Evolutionary conservation across 2,113 vertebrate species (phyloP).

Genomic region (Seriola dumerili): DNA sequence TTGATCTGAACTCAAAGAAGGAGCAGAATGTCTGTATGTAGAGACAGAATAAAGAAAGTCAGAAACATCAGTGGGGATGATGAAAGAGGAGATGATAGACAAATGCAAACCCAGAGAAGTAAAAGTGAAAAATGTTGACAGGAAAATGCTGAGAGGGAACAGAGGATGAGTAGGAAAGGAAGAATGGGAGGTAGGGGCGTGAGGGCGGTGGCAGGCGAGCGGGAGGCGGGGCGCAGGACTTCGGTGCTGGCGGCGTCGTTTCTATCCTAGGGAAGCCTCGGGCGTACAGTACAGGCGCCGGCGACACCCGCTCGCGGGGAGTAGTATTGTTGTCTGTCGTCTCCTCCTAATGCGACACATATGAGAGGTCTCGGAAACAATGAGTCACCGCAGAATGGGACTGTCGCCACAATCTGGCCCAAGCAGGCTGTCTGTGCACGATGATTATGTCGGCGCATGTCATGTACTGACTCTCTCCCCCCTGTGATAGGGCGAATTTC

Average conservation of each 20-base stretch:
- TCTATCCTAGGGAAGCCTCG: no score
- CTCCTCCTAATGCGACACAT: constrained; percentile 75
- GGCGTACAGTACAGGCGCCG: no score
- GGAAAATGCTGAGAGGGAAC: constrained; percentile 30
- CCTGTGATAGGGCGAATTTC: background rate
- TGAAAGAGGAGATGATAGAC: constrained; percentile 11
- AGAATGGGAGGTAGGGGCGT: constrained; percentile 21
- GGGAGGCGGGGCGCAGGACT: no score
- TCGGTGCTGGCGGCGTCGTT: no score
- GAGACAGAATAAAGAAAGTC: constrained; percentile 5
- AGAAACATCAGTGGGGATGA: constrained; percentile 13
- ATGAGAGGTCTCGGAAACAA: constrained; percentile 76
- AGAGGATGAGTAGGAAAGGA: constrained; percentile 16
- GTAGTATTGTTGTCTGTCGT: constrained; percentile 65
- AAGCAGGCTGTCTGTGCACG: constrained; percentile 37
- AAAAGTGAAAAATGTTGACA: constrained; percentile 20
- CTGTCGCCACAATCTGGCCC: constrained; percentile 65
- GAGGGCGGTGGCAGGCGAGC: no score
- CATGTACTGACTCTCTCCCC: constrained; percentile 32
- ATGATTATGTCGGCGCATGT: constrained; percentile 46
- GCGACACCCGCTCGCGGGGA: no score
- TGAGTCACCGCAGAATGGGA: constrained; percentile 72
- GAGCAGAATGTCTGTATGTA: background rate
- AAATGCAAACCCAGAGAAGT: background rate
- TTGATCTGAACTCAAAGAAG: background rate